These are phyloP conservation scores for Silurus lanzhouensis DNA, from an alignment of 2,797 vertebrate species.

Conservation along the genomic window DNA sequence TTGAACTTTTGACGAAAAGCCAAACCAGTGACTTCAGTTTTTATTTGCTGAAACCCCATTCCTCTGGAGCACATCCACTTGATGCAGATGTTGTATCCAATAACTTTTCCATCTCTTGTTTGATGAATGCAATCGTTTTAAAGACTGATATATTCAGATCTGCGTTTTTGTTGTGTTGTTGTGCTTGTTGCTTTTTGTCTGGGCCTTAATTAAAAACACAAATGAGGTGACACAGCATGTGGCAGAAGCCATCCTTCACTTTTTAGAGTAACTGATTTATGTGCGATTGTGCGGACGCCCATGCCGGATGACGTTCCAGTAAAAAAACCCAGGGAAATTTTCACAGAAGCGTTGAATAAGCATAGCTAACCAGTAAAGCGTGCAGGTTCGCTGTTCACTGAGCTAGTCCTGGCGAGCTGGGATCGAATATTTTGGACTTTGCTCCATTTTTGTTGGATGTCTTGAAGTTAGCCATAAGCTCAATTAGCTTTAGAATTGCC, in stretches of 20 bases:
- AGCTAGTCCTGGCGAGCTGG: background rate
- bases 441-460: constrained; percentile 7
- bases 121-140: background rate
- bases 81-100: background rate
- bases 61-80: background rate
- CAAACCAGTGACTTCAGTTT: background rate
- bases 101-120: background rate
- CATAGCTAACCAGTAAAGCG: background rate
- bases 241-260: constrained; percentile 15
- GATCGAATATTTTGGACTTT: background rate
- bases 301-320: constrained; percentile 4
- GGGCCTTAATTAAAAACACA: constrained; percentile 37
- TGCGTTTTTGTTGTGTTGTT: constrained; percentile 1
- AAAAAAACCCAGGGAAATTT: background rate
- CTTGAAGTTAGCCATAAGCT: background rate
- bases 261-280: constrained; percentile 5
- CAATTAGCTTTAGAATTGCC: background rate
- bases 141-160: constrained; percentile 12
- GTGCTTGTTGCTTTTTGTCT: constrained; percentile 26
- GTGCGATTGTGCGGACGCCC: background rate
- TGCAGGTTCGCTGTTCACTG: background rate
- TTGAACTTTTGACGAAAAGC: background rate
- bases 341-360: constrained; percentile 9
- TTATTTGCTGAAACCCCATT: background rate
- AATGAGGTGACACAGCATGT: constrained; percentile 32